Base-by-base conservation (phyloP, 2,797 vertebrate genomes). In the Catamblyrhynchus diadema region DNA sequence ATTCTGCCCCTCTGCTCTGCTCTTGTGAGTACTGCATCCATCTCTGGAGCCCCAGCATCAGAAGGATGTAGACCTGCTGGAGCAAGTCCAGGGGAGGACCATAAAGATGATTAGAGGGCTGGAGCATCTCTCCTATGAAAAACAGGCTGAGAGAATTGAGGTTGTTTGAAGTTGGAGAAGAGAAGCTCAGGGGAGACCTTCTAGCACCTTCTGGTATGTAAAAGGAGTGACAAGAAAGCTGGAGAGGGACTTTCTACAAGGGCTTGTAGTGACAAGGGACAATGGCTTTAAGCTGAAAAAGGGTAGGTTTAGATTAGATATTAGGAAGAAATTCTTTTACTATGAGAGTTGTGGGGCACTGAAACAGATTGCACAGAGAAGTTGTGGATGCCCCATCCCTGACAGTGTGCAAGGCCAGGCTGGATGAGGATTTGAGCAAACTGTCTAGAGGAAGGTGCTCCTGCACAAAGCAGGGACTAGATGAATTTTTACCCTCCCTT, bases 181-280 rank as follows among this genome's bases (percentile, higher is more conserved):
- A 45, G 14, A 65, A n/a, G 24, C 17, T 45, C n/a, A 0, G 1
- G 53, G 9, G 21, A 66, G 14, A 35, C 10, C 9, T 65, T 12
- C 5, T 11, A 60, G 37, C 14, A 32, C 8, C 12, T 66, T 45
- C 20, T 0, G 1, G 12, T 53, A 35, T 12, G 3, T 81, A 14
- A 60, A 60, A 53, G 39, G 14, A 9, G 14, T 9, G 8, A 16
- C 30, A 47, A 60, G 21, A 73, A 60, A 41, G 21, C 17, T 66
- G 60, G 24, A 72, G 39, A 27, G 24, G 9, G 30, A 33, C 21
- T 66, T 73, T 60, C 5, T 59, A 51, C 12, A 53, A 39, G 47
- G 30, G 25, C 8, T 41, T 30, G 8, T 24, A 44, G 27, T 59
- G 39, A 51, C 21, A 66, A 33, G 33, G 25, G 25, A 3, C 4